Conservation (phyloP, 2,888 invertebrate genomes). For the Pterostichus madidus region DNA sequence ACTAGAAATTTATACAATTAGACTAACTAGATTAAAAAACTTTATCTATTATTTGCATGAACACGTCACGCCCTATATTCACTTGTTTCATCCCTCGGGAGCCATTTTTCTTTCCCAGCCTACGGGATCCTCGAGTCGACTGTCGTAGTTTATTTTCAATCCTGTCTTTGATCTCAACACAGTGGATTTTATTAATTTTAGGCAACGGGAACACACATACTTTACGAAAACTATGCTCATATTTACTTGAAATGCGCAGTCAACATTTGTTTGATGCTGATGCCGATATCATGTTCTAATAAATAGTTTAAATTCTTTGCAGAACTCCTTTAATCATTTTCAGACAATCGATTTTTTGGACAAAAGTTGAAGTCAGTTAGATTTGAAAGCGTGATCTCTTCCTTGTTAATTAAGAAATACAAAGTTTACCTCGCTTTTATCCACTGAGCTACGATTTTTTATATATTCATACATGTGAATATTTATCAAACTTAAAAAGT, state of each 20-base stretch:
- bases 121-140: neutral
- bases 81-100: conserved; percentile 11
- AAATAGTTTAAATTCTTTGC: too few species aligned
- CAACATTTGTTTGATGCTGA: neutral
- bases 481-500: too few species aligned
- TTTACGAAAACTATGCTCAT: conserved; percentile 8
- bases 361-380: too few species aligned
- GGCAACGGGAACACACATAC: neutral
- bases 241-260: neutral
- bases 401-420: too few species aligned
- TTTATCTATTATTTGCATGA: conserved; percentile 7
- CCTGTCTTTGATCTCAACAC: neutral
- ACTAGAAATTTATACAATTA: neutral
- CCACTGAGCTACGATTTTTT: too few species aligned
- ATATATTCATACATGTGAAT: too few species aligned
- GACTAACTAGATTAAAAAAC: neutral
- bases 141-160: conserved; percentile 12
- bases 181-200: conserved; percentile 3
- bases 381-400: too few species aligned
- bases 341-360: too few species aligned
- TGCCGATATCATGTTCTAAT: neutral
- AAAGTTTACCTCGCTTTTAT: too few species aligned
- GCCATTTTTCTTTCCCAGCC: conserved; percentile 9
- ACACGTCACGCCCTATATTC: neutral
- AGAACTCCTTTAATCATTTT: too few species aligned